These are phyloP conservation scores for Hestina assimilis DNA, from an alignment of 1,140 invertebrate genomes.

Conservation along the genomic window DNA sequence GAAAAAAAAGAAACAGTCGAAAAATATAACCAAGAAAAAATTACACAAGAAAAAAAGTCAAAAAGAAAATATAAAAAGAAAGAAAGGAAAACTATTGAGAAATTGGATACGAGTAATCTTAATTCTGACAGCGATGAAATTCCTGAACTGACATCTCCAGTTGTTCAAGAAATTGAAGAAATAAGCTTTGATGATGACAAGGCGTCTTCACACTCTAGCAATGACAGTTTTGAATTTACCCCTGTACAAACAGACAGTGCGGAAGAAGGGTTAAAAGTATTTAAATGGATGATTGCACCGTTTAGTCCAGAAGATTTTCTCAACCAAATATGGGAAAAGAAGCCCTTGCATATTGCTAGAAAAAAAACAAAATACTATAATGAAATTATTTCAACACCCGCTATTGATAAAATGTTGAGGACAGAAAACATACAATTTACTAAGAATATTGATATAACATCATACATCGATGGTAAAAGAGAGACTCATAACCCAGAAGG, in stretches of 20 bases:
- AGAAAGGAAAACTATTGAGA: slow-evolving; percentile 2
- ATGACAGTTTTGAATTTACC: slow-evolving; percentile 47
- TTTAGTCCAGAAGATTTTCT: slow-evolving; percentile 83
- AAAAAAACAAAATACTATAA: slow-evolving; percentile 84
- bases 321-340: slow-evolving; percentile 87
- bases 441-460: slow-evolving; percentile 95
- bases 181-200: slow-evolving; percentile 20
- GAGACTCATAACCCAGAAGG: slow-evolving; percentile 94
- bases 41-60: slow-evolving; percentile 51
- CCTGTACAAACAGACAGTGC: slow-evolving; percentile 79
- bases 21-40: slow-evolving; percentile 58
- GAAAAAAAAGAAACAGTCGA: slow-evolving; percentile 46
- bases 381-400: slow-evolving; percentile 85
- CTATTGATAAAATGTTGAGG: slow-evolving; percentile 88
- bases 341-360: slow-evolving; percentile 86
- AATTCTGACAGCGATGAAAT: slow-evolving; percentile 43
- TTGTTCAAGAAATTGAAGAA: slow-evolving; percentile 2
- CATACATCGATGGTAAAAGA: slow-evolving; percentile 87
- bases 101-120: neutral
- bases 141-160: slow-evolving; percentile 36
- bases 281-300: slow-evolving; percentile 86
- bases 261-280: slow-evolving; percentile 80
- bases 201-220: slow-evolving; percentile 36
- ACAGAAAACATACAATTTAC: slow-evolving; percentile 87
- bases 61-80: slow-evolving; percentile 27